Evolutionary conservation across 2,888 invertebrate species (phyloP), one percentile per base, ranked within the genome.

Genomic region (Ommatoiulus sabulosus): DNA sequence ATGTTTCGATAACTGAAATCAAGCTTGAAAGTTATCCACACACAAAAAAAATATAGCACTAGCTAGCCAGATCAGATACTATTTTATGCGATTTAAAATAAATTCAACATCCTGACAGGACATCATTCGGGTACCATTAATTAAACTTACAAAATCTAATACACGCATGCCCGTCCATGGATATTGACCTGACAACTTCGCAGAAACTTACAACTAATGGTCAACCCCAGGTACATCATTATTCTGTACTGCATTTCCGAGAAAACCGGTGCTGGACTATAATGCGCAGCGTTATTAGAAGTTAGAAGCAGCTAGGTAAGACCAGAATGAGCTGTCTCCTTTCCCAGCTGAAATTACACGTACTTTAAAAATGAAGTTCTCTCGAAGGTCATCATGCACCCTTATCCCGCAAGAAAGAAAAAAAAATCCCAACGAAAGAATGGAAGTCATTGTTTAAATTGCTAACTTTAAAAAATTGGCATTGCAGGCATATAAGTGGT

Each of bases 331-430:
- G 63, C 20, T 4, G 63, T 63, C 20, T 4, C 63, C n/a, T 63
- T 63, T 20, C 6, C 6, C 0, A 5, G n/a, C 20, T 63, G 46
- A 46, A 46, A 46, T 46, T 46, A 12, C 46, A 10, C 2, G 35
- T 35, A 35, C 35, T 35, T 35, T 35, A 52, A 52, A 52, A 17
- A 52, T 63, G 17, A n/a, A 63, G 63, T 63, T 63, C 63, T 63
- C 20, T 63, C n/a, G 63, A 63, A 63, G 63, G 63, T 63, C 63
- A 63, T 20, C 63, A 63, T n/a, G 63, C 63, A 63, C 63, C 63
- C 63, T 63, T 63, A 63, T n/a, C 20, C 63, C 6, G n/a, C 63
- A 5, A 35, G 35, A 35, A 20, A n/a, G 10, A 3, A 52, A 63
- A 63, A 46, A 63, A 63, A 63, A n/a, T 63, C 63, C 20, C 20